Base-by-base conservation (phyloP, 2,888 invertebrate genomes). In the Cyclophora albipunctata region DNA sequence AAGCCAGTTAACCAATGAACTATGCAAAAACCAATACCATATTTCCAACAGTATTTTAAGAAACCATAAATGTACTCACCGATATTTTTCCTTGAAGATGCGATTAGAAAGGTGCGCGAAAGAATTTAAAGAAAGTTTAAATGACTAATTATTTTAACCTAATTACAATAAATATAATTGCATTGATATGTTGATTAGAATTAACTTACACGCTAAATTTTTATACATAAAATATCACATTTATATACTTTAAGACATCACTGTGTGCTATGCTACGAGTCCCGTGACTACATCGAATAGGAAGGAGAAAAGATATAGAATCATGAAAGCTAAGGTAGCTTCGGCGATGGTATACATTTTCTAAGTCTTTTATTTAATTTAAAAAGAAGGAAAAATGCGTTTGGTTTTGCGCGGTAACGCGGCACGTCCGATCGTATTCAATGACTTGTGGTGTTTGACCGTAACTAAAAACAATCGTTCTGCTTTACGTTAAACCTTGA, bases 311-410 rank as follows among this genome's bases (percentile, higher is more conserved):
- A 88, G 68, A 59, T 88, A 88, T 5, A 88, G 75, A 55, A 87
- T 84, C 45, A 81, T 66, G 58, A 88, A 85, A 58, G 87, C 87
- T 57, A 88, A 64, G 51, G 87, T 87, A 51, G 81, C 87, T 73
- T 88, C 88, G 58, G 88, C 88, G 59, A 88, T 78, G 52, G 87
- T 80, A 73, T 87, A 80, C 88, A 88, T 87, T 81, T 78, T 79
- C 63, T 64, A 68, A 56, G 43, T 46, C 52, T 57, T 67, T 66
- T 67, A 69, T 63, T 69, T 66, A 61, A 61, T 48, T n/a, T 51
- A 55, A 57, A 60, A 63, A 59, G 64, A 61, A 45, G 53, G 57
- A 57, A 67, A 67, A 72, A 62, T 61, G 46, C 34, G 58, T 20
- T 20, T 20, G 20, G 46, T 48, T 53, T 55, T 56, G 52, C 55